Base-by-base conservation (phyloP, 2,797 vertebrate species). In the Lates japonicus region DNA sequence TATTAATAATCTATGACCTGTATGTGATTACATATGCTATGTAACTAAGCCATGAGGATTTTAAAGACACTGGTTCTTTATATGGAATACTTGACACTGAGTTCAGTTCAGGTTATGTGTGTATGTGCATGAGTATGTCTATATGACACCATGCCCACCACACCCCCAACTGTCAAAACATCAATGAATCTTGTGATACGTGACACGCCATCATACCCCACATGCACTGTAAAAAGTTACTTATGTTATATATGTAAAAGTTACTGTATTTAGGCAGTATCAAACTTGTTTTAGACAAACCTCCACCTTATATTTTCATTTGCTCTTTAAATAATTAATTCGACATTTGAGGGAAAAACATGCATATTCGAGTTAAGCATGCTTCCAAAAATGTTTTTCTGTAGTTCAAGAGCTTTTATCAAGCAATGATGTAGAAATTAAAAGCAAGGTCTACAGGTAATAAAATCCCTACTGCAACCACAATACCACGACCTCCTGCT, bases 111-210 rank as follows among this genome's bases (percentile, higher is more conserved):
- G 49, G 74, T 74, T 80, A 42, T 60, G 10, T 41, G 42, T 60
- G 62, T 1, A 8, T 2, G 39, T 70, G 51, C 19, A 48, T 25
- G 62, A 63, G 65, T 29, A 60, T 46, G 51, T 76, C 11, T 52
- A 25, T 64, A 48, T 70, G 46, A 82, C 65, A 77, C 63, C 57
- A 48, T 72, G 52, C 52, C 57, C 58, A 74, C 46, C 2, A 25
- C 44, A 52, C 11, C 33, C 9, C 1, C 16, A n/a, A 54, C 49
- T 82, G 69, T 83, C 80, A 89, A 82, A 83, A 81, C 74, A 79
- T 69, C 67, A 70, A 77, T 78, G 41, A 76, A 81, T 86, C 61
- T 76, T 51, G 29, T 61, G 70, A 62, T 37, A 73, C 3, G 3
- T 29, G 66, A 80, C 31, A 75, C 9, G 1, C 17, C 42, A 14